Base-by-base conservation (phyloP, 2,113 vertebrate species). In the Gymnorhina tibicen region DNA sequence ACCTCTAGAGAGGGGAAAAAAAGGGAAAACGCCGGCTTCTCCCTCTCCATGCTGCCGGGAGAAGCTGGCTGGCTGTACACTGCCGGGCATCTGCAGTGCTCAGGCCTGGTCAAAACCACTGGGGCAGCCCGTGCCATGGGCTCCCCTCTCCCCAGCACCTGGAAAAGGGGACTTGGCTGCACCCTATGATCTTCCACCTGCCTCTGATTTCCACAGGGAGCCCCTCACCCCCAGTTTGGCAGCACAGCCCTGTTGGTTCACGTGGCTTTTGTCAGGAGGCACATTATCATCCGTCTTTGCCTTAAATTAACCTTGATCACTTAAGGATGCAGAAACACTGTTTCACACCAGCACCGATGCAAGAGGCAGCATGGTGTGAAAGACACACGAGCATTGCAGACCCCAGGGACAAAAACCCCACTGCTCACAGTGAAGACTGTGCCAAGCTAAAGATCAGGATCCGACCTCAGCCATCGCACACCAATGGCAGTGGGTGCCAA, bases 401-500 rank as follows among this genome's bases (percentile, higher is more conserved):
- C 27, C 55, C 64, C 52, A 11, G 4, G 52, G 56, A 77, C 3
- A 17, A 74, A 74, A 95, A 77, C 23, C 18, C 42, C 64, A 3
- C 72, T 3, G 11, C 2, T 55, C 33, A 84, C 19, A 21, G 27
- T 0, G 9, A 68, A 9, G 46, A 53, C 9, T 2, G 11, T 60
- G 46, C 64, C 85, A 60, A 80, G 37, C 1, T 2, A 64, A 73
- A 44, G 53, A 64, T 11, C 49, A 21, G 42, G 33, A 87, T 59
- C 23, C 0, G 0, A 66, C 16, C 3, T 7, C 64, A 60, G 23
- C 22, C 49, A 52, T 5, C 0, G 0, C 50, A 41, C 1, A 2
- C 9, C 35, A 37, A 0, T 0, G 8, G 62, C 59, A 74, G 26
- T 1, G 9, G 24, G 24, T 87, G 55, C 52, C 69, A 85, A 16